A percentile compares a stretch with the other conserved stretches of the same genome.
Conservation (phyloP, 2,797 vertebrate species). For the Anguilla marmorata region DNA sequence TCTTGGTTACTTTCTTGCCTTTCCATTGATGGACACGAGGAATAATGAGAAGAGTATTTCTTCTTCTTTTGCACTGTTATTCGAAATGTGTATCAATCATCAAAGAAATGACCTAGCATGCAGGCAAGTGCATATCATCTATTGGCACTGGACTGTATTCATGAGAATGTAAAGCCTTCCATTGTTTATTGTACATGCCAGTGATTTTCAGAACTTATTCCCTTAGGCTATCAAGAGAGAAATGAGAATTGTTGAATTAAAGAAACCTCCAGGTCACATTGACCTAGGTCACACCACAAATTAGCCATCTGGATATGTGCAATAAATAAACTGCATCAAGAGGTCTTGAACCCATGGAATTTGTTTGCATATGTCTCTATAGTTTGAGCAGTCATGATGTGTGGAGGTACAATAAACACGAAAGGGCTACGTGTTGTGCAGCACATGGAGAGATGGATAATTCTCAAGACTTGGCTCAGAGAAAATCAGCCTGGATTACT, state of each 20-base stretch:
- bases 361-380: not conserved
- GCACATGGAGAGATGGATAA: slow-evolving; percentile 17
- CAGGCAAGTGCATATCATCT: no score
- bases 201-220: not conserved
- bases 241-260: not conserved
- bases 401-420: slow-evolving; percentile 28
- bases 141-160: no score
- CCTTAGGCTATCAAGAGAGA: not conserved
- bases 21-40: not conserved
- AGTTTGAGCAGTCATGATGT: not conserved
- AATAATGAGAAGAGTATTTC: not conserved
- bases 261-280: not conserved
- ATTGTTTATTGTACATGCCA: not conserved
- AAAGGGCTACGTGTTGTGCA: slow-evolving; percentile 19
- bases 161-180: not conserved
- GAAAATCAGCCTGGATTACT: not conserved
- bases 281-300: not conserved
- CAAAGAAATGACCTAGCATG: not conserved
- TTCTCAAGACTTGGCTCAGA: not conserved
- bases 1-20: not conserved
- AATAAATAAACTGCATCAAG: not conserved
- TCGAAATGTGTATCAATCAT: not conserved
- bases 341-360: not conserved
- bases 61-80: not conserved
- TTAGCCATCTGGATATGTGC: not conserved